These are phyloP conservation scores for Drosophila suboccidentalis DNA, from an alignment of 2,888 invertebrate genomes.

Conservation along the genomic window DNA sequence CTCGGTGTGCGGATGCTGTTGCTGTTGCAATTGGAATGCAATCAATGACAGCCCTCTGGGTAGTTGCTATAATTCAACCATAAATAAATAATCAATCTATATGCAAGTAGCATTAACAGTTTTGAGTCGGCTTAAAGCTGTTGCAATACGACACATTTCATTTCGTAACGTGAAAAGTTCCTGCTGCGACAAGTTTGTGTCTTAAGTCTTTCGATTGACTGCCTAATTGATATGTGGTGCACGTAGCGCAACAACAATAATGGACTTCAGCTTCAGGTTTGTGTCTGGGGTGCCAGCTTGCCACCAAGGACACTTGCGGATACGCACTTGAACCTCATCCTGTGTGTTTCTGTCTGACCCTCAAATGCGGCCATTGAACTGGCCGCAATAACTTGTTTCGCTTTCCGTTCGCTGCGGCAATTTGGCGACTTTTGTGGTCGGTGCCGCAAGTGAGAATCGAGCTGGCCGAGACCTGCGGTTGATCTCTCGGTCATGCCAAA, in stretches of 20 bases:
- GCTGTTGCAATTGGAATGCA: slow-evolving; percentile 44
- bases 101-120: slow-evolving; percentile 71
- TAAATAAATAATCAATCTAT: slow-evolving; percentile 72
- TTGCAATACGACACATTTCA: slow-evolving; percentile 39
- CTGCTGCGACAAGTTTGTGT: slow-evolving; percentile 76
- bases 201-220: slow-evolving; percentile 78
- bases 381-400: slow-evolving; percentile 71
- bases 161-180: slow-evolving; percentile 63
- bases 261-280: slow-evolving; percentile 30
- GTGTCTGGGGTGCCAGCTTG: slow-evolving; percentile 47
- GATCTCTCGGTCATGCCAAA: slow-evolving; percentile 62
- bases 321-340: slow-evolving; percentile 71
- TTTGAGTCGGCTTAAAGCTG: slow-evolving; percentile 58
- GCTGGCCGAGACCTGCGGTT: slow-evolving; percentile 56
- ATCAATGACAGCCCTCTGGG: slow-evolving; percentile 43
- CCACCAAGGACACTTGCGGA: slow-evolving; percentile 71
- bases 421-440: slow-evolving; percentile 57
- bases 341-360: slow-evolving; percentile 53
- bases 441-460: slow-evolving; percentile 35
- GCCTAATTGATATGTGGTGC: slow-evolving; percentile 57
- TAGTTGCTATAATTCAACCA: slow-evolving; percentile 31
- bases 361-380: slow-evolving; percentile 75
- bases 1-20: slow-evolving; percentile 14
- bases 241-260: slow-evolving; percentile 33
- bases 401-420: slow-evolving; percentile 47